Conservation (phyloP, 1,140 invertebrate species). For the Protaetia brevitarsis region DNA sequence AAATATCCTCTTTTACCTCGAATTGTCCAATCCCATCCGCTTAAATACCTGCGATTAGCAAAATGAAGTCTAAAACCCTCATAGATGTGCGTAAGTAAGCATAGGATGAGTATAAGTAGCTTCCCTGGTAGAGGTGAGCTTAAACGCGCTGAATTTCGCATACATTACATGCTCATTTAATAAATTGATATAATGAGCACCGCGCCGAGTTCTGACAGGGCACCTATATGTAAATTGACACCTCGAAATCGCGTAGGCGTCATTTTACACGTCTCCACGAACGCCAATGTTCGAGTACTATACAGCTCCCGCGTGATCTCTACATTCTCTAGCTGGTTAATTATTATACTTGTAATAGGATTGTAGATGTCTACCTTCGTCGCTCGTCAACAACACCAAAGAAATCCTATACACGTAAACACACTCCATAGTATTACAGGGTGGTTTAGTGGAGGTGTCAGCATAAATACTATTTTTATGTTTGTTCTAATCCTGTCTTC, state of each 20-base stretch:
- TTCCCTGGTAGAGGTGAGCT: background rate
- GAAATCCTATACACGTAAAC: too few species aligned
- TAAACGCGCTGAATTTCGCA: background rate
- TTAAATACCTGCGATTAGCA: background rate
- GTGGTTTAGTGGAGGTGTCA: too few species aligned
- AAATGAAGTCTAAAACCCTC: too few species aligned
- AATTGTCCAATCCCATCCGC: background rate
- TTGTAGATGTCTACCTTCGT: background rate
- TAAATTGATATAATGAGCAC: conserved; percentile 19
- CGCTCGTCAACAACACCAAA: background rate
- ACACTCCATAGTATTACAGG: too few species aligned
- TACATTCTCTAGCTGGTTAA: background rate
- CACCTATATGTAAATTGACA: conserved; percentile 21
- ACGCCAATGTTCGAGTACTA: background rate
- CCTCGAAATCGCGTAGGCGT: conserved; percentile 13
- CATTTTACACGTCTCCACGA: background rate
- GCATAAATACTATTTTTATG: too few species aligned
- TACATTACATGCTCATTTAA: conserved; percentile 20
- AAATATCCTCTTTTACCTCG: background rate
- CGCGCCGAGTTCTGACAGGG: conserved; percentile 1
- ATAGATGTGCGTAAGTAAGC: background rate
- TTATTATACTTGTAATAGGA: conserved; percentile 4
- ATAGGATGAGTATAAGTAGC: background rate
- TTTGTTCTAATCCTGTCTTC: too few species aligned
- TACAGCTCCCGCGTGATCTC: background rate